Percentiles rank a stretch among this genome's conserved stretches.
Evolutionary conservation across 2,113 vertebrate genomes (phyloP).

Genomic region (Saccopteryx leptura): DNA sequence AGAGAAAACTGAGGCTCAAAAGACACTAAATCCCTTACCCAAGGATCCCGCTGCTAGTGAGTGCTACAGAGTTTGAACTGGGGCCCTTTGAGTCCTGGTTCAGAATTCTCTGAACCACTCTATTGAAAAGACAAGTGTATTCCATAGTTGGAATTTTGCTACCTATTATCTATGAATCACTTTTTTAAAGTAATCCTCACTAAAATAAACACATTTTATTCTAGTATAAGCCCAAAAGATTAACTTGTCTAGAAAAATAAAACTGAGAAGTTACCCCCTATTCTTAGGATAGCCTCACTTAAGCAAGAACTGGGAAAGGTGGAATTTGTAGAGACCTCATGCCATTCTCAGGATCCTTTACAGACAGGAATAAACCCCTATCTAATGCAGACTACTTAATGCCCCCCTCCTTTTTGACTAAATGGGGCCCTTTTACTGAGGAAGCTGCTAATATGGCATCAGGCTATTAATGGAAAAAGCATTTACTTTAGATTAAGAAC

Average conservation of each 20-base stretch:
- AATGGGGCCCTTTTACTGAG: constrained; percentile 76
- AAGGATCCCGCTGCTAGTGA: not conserved
- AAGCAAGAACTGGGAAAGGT: constrained; percentile 35
- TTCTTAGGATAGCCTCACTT: constrained; percentile 15
- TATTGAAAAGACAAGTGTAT: not conserved
- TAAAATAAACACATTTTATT: constrained; percentile 27
- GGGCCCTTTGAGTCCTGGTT: not conserved
- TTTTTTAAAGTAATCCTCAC: constrained; percentile 32
- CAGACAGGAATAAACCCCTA: constrained; percentile 68
- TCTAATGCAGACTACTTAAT: constrained; percentile 65
- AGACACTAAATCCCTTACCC: not conserved
- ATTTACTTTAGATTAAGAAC: constrained; percentile 89
- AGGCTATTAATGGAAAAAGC: constrained; percentile 87
- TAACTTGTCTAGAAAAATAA: constrained; percentile 23
- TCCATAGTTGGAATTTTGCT: not conserved
- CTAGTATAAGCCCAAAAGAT: constrained; percentile 18
- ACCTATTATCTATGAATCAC: not conserved
- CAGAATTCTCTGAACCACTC: not conserved
- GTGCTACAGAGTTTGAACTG: not conserved
- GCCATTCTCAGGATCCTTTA: constrained; percentile 50
- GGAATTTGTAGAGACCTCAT: not conserved
- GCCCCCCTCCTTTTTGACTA: constrained; percentile 70
- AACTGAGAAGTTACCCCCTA: not conserved
- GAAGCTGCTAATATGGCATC: constrained; percentile 85
- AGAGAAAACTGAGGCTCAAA: not conserved